A percentile compares a stretch with the other conserved stretches of the same genome.
phyloP scores from a whole-genome alignment of 2,888 invertebrate genomes.

The Nomada ferruginata region DNA sequence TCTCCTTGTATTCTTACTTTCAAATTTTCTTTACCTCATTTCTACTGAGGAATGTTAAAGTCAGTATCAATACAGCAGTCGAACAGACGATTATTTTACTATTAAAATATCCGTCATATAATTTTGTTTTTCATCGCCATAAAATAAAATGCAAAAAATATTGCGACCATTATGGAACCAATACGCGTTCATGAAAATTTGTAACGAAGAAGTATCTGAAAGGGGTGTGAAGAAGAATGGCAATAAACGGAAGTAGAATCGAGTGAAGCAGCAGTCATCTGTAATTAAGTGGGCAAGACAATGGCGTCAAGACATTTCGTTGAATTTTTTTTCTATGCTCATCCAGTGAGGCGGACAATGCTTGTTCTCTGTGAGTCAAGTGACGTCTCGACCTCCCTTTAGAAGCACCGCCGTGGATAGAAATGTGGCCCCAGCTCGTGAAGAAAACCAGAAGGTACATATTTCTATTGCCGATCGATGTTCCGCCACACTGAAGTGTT shows the following conservation, averaged over 20 bases:
- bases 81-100: too few relatives aligned
- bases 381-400: conserved; percentile 66
- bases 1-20: not conserved
- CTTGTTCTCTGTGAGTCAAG: conserved; percentile 61
- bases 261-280: conserved; percentile 15
- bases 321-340: conserved; percentile 31
- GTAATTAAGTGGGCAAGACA: conserved; percentile 57
- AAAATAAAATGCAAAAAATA: not conserved
- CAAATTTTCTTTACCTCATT: not conserved
- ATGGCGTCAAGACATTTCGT: conserved; percentile 59
- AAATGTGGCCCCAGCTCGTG: conserved; percentile 58
- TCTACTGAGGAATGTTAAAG: not conserved
- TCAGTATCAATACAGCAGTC: not conserved
- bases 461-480: conserved; percentile 50
- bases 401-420: conserved; percentile 42
- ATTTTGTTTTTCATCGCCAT: not conserved
- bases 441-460: conserved; percentile 44
- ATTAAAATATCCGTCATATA: too few relatives aligned
- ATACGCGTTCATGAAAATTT: not conserved
- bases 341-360: conserved; percentile 60
- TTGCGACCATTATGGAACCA: not conserved
- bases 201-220: not conserved
- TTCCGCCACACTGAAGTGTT: conserved; percentile 24
- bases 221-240: not conserved
- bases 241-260: conserved; percentile 36